These are phyloP conservation scores for Urosaurus nigricauda DNA, from an alignment of 2,797 vertebrate genomes.

Conservation along the genomic window DNA sequence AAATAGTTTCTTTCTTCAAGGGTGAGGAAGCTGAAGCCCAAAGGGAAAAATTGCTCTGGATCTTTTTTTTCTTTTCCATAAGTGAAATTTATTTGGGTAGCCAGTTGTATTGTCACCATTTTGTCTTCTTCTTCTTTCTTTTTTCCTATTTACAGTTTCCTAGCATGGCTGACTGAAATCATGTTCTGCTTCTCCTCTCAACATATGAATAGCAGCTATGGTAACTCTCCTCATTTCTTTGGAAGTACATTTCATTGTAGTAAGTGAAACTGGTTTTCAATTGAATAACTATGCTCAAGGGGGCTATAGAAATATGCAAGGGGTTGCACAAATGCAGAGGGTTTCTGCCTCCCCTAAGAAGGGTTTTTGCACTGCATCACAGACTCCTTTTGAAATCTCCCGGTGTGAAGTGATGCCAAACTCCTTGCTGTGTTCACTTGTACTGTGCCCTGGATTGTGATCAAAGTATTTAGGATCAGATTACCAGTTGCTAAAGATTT, in stretches of 20 bases:
- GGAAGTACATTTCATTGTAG: background rate
- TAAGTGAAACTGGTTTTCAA: background rate
- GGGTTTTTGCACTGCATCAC: background rate
- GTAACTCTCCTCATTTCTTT: background rate
- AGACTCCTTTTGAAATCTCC: background rate
- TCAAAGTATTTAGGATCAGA: background rate
- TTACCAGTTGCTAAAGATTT: background rate
- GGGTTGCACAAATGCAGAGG: background rate
- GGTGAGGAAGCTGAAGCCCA: background rate
- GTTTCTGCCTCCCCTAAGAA: background rate
- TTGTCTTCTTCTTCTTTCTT: background rate
- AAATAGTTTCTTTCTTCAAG: background rate
- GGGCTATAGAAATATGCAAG: background rate
- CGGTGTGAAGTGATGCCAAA: background rate
- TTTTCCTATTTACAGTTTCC: background rate
- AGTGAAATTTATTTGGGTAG: slow-evolving; percentile 49
- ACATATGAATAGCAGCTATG: background rate
- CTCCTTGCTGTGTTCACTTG: background rate
- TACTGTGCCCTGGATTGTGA: background rate
- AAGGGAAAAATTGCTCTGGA: slow-evolving; percentile 62
- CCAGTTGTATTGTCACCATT: background rate
- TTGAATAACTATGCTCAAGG: background rate
- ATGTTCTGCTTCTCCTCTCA: background rate
- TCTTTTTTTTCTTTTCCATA: slow-evolving; percentile 2
- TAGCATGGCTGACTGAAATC: background rate